Base-by-base conservation (phyloP, 2,888 invertebrate genomes). In the Pachliopta kotzebuea region DNA sequence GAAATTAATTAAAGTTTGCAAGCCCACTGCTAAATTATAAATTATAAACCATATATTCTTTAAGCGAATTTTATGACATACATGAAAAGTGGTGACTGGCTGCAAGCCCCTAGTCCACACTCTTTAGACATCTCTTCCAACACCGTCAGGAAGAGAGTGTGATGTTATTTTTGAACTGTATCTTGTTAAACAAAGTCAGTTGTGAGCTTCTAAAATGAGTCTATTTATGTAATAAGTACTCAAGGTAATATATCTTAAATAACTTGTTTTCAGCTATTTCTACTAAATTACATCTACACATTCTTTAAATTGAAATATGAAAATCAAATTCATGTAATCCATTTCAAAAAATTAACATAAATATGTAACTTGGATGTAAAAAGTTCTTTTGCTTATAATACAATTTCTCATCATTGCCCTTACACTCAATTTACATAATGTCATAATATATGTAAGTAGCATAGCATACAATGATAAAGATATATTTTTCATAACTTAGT, bases 381-480 rank as follows among this genome's bases (percentile, higher is more conserved):
- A 50, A 56, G 45, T 58, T 54, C 31, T 49, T 31, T 37, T 50
- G 52, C 50, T 55, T 50, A n/a, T 56, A 50, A 20, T 54, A 49
- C 17, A 37, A 31, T 59, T 63, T 64, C 37, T 52, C 26, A 56
- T 56, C 42, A 42, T 60, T 60, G 52, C 20, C 31, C 55, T 55
- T 64, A 56, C 37, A 42, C 37, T 45, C 55, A 63, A 31, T 61
- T 66, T 59, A 55, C 50, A 59, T 59, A 20, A 57, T 68, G 50
- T 50, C 50, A 57, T 23, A 58, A 63, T 68, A 64, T 55, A 55
- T 68, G 37, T 37, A 65, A 45, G 57, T 65, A 57, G 62, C 64
- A 64, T 67, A 63, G 62, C 57, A 60, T 68, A 68, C 66, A 64
- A 66, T 69, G 68, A 70, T 68, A 62, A 67, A 72, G 42, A 60